Conservation (phyloP, 2,888 invertebrate species). For the Tanypteryx hageni region DNA sequence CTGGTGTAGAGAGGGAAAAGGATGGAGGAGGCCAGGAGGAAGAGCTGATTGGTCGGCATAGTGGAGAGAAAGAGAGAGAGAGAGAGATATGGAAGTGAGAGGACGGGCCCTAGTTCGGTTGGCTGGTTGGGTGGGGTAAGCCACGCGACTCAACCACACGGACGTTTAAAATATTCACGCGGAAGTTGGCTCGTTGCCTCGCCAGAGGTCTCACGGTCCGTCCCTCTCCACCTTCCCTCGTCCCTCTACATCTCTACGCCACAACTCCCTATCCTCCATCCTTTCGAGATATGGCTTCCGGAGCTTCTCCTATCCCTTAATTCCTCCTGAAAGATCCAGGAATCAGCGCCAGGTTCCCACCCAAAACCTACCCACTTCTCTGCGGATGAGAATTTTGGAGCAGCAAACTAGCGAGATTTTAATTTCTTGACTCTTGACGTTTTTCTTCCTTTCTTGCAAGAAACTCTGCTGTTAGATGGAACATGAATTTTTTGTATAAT, state of each 20-base stretch:
- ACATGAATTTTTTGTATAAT: too few species aligned
- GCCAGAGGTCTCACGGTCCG: conserved; percentile 51
- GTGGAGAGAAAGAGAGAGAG: neutral
- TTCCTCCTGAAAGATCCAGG: conserved; percentile 14
- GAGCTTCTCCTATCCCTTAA: neutral
- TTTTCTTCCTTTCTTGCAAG: too few species aligned
- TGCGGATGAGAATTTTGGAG: neutral
- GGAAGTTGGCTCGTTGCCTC: conserved; percentile 58
- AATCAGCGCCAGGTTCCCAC: conserved; percentile 2
- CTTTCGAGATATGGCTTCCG: neutral
- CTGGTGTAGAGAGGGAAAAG: conserved; percentile 27
- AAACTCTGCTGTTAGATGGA: too few species aligned
- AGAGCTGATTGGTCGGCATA: conserved; percentile 19
- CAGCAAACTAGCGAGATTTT: too few species aligned
- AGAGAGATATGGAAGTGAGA: conserved; percentile 12
- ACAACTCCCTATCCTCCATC: conserved; percentile 6
- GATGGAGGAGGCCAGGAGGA: conserved; percentile 25
- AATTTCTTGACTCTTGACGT: too few species aligned
- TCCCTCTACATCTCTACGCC: neutral
- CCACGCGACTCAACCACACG: conserved; percentile 58
- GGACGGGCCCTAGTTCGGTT: neutral
- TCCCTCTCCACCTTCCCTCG: neutral
- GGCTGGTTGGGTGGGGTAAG: conserved; percentile 23
- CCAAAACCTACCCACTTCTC: neutral
- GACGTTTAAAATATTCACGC: conserved; percentile 59